These are phyloP conservation scores for Pelagia noctiluca DNA, from an alignment of 30 jellyfish, hydroid and myxozoan genomes.

Conservation along the genomic window DNA sequence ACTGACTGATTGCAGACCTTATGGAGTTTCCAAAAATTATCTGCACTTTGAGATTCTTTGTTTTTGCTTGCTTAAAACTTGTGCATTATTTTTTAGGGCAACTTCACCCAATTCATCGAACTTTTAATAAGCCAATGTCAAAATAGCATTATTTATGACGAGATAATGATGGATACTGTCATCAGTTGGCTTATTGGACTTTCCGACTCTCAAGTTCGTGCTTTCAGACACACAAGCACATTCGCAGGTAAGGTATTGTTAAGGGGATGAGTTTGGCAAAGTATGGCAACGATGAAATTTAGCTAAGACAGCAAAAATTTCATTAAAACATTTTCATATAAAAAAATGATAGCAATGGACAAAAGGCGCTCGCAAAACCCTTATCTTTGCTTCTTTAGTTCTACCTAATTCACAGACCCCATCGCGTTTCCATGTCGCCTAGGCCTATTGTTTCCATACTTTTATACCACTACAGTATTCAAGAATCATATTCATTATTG, in stretches of 20 bases:
- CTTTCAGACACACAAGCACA: constrained; percentile 94
- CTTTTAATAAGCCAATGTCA: constrained; percentile 80
- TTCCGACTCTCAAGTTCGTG: constrained; percentile 95
- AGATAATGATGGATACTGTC: constrained; percentile 81
- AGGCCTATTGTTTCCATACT: too few species aligned
- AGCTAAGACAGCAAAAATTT: too few species aligned
- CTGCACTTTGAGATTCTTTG: background rate
- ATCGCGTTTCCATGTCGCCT: too few species aligned
- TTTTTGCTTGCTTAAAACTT: background rate
- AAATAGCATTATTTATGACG: constrained; percentile 81
- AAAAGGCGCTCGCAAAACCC: too few species aligned
- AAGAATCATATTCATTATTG: too few species aligned
- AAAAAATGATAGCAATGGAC: too few species aligned
- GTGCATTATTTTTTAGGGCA: constrained; percentile 56
- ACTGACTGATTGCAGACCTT: too few species aligned
- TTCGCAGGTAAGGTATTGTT: constrained; percentile 93
- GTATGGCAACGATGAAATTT: background rate
- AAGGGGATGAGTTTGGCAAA: background rate
- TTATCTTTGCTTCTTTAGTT: too few species aligned
- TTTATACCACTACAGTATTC: too few species aligned
- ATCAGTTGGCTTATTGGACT: constrained; percentile 89
- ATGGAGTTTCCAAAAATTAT: too few species aligned
- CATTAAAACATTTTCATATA: too few species aligned
- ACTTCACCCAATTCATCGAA: constrained; percentile 69
- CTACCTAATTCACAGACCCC: too few species aligned